These are phyloP conservation scores for Caenorhabditis auriculariae DNA, from an alignment of 2,888 invertebrate species.

Conservation along the genomic window DNA sequence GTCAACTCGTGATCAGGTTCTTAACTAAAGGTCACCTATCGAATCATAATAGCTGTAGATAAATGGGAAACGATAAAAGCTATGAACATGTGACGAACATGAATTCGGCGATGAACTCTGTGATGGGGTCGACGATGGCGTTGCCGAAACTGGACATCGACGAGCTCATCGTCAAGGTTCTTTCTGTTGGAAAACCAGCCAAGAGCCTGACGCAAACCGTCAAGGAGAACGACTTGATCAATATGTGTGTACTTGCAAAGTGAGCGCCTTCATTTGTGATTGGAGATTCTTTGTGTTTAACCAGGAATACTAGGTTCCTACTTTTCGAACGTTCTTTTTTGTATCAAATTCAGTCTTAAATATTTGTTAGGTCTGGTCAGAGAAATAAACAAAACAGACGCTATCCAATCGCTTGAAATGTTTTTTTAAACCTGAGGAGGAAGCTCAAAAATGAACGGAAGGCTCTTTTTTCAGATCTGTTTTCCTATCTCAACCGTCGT, in stretches of 20 bases:
- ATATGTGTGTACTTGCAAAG: conserved; percentile 32
- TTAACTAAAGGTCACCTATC: too few species aligned
- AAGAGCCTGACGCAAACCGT: conserved; percentile 42
- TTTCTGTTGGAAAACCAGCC: conserved; percentile 42
- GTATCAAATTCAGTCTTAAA: too few species aligned
- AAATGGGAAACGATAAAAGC: too few species aligned
- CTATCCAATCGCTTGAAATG: too few species aligned
- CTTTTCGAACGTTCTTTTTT: too few species aligned
- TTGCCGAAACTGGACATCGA: conserved; percentile 30
- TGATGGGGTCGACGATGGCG: background rate
- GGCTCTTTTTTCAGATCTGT: conserved; percentile 20
- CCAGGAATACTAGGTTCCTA: background rate
- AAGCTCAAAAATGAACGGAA: background rate
- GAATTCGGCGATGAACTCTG: background rate
- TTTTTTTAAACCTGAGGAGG: background rate
- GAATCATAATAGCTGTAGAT: too few species aligned
- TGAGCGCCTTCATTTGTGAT: too few species aligned
- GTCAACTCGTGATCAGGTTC: too few species aligned
- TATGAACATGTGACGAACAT: too few species aligned
- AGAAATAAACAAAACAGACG: too few species aligned
- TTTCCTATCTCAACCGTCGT: conserved; percentile 38
- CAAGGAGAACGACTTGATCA: conserved; percentile 42
- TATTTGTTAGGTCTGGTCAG: too few species aligned
- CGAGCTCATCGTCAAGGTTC: conserved; percentile 38
- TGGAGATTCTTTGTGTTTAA: too few species aligned